These are phyloP conservation scores for Chydorus sphaericus DNA, from an alignment of 2,888 invertebrate species.

Conservation along the genomic window DNA sequence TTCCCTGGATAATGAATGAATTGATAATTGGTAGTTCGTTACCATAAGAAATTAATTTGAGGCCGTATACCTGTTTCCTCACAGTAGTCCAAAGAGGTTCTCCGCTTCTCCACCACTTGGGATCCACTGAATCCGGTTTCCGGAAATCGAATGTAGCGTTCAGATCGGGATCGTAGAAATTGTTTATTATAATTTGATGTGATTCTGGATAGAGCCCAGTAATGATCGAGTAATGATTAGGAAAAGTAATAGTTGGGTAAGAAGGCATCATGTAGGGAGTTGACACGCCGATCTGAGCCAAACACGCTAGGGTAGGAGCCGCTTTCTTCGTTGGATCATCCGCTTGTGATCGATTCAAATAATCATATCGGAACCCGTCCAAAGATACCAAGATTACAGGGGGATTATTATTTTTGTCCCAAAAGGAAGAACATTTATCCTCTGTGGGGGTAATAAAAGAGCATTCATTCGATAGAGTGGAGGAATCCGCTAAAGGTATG, in stretches of 20 bases:
- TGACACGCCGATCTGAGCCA: constrained; percentile 40
- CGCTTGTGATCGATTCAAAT: constrained; percentile 28
- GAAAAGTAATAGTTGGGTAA: constrained; percentile 55
- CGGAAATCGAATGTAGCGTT: constrained; percentile 17
- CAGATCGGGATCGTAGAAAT: constrained; percentile 37
- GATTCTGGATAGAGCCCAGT: constrained; percentile 51
- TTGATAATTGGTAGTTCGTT: background rate
- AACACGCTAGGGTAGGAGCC: constrained; percentile 41
- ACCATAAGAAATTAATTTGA: too few relatives aligned
- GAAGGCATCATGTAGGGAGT: constrained; percentile 43
- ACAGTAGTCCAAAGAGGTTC: constrained; percentile 22
- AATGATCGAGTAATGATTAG: constrained; percentile 56
- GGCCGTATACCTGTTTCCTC: constrained; percentile 15
- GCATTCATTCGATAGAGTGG: too few relatives aligned
- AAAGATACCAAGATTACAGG: constrained; percentile 46
- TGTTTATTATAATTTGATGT: constrained; percentile 52
- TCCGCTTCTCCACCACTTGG: constrained; percentile 20
- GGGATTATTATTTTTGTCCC: constrained; percentile 24
- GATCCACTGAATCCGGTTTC: constrained; percentile 13
- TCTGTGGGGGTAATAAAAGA: too few relatives aligned
- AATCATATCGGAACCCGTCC: constrained; percentile 55
- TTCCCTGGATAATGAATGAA: constrained; percentile 18
- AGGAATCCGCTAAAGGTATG: too few relatives aligned
- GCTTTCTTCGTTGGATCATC: constrained; percentile 19
- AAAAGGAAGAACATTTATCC: constrained; percentile 2